Evolutionary conservation across 2,888 invertebrate species (phyloP).

Genomic region (Thelaira solivaga): DNA sequence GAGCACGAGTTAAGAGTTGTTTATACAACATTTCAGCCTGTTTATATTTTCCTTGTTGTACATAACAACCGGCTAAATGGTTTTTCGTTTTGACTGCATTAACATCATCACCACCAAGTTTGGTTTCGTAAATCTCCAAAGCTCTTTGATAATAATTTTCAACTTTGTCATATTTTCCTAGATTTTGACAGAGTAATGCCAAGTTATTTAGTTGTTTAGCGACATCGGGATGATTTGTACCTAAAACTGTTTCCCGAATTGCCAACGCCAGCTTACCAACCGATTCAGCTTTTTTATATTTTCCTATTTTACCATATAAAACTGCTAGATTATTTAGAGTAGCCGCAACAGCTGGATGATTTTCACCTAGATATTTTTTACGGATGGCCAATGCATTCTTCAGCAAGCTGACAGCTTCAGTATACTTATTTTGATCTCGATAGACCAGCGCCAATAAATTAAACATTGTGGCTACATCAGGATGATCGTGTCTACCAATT

Average conservation of each 20-base stretch:
- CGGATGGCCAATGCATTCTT: conserved; percentile 98
- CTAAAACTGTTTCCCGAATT: conserved; percentile 98
- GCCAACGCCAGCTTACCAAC: conserved; percentile 98
- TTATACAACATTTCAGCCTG: conserved; percentile 99
- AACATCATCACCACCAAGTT: conserved; percentile 97
- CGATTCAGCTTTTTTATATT: conserved; percentile 99
- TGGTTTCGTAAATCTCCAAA: conserved; percentile 97
- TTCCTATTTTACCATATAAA: conserved; percentile 97
- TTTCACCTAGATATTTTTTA: conserved; percentile 98
- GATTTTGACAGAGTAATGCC: conserved; percentile 98
- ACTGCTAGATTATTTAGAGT: conserved; percentile 99
- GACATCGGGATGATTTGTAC: conserved; percentile 99
- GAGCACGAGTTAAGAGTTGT: conserved; percentile 96
- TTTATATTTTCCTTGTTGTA: conserved; percentile 98
- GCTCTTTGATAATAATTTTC: conserved; percentile 98
- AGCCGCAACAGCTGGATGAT: conserved; percentile 99
- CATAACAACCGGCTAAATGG: conserved; percentile 98
- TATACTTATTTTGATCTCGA: conserved; percentile 95
- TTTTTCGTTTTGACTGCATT: conserved; percentile 99
- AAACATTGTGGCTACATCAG: conserved; percentile 99
- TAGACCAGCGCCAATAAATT: conserved; percentile 98
- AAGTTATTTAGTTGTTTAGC: conserved; percentile 99
- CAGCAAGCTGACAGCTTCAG: conserved; percentile 97
- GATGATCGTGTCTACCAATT: conserved; percentile 99
- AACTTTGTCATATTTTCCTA: conserved; percentile 98